Base-by-base conservation (phyloP, 2,888 invertebrate species). In the Papilio gigon region DNA sequence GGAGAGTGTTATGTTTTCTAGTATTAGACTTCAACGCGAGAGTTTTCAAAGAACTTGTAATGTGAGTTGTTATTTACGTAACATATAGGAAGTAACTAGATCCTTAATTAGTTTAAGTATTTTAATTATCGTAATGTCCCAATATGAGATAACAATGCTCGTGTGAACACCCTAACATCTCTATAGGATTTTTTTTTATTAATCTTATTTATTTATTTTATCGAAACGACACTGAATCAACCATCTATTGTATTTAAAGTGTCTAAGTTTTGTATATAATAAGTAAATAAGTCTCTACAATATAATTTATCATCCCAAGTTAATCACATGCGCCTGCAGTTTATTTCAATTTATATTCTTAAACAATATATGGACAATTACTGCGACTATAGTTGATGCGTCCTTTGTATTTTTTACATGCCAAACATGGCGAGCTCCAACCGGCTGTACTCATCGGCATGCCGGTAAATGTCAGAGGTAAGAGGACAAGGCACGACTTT, bases 401-500 rank as follows among this genome's bases (percentile, higher is more conserved):
- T 65, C 50, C 50, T 65, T 65, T 44, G 40, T 12, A 37, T 61
- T 68, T 68, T 61, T 59, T 35, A 35, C 14, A 14, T 12, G 62
- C 58, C 47, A 30, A 47, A 59, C 47, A 66, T 44, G 65, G 25
- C 17, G 62, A 67, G 42, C 68, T 64, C 40, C 62, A 69, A 11
- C 60, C 56, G 56, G 40, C 40, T 25, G 40, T 42, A 58, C 64
- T 67, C 27, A 63, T 60, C 64, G 53, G 58, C 14, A 64, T 64
- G 65, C 63, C 14, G 27, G 20, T 33, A 77, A 84, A 84, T 83
- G 83, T 76, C 84, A 84, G 74, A 74, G 79, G 81, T 81, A 78
- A 80, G 69, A 73, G 74, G 68, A 75, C 65, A 62, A 73, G 69
- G 63, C 84, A 85, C 84, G 84, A 84, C 77, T 84, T 79, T 82